Evolutionary conservation across 2,888 invertebrate species (phyloP).

Genomic region (Spatulosminthurus flaviceps): DNA sequence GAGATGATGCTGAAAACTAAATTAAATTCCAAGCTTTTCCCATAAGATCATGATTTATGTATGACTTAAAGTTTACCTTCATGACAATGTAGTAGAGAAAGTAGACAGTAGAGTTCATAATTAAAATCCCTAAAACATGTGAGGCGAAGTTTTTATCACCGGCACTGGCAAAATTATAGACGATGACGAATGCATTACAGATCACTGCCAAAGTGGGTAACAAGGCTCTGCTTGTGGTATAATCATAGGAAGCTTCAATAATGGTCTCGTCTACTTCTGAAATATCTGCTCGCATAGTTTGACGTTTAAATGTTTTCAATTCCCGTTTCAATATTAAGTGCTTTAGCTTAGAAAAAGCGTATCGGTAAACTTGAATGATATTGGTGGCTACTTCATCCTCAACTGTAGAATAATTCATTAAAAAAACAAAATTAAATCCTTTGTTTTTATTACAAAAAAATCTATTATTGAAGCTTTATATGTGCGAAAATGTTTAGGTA

Average conservation of each 20-base stretch:
- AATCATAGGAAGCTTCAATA: not conserved
- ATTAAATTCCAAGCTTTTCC: too few species aligned
- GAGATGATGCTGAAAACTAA: too few species aligned
- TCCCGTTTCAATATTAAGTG: not conserved
- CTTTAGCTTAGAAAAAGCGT: constrained; percentile 10
- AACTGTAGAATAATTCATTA: too few species aligned
- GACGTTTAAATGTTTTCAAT: constrained; percentile 23
- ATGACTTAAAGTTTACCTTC: constrained; percentile 72
- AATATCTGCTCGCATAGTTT: not conserved
- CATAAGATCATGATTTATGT: too few species aligned
- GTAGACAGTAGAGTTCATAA: constrained; percentile 83
- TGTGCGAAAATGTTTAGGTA: too few species aligned
- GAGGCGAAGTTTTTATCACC: constrained; percentile 77
- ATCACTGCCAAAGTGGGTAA: constrained; percentile 39
- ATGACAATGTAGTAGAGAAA: constrained; percentile 81
- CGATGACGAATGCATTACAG: constrained; percentile 16
- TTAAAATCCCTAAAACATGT: constrained; percentile 79
- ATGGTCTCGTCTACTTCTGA: too few species aligned
- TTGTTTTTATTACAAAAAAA: not conserved
- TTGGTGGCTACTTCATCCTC: not conserved
- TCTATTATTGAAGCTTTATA: too few species aligned
- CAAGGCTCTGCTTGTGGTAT: constrained; percentile 34
- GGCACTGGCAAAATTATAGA: constrained; percentile 28
- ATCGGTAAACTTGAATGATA: constrained; percentile 23
- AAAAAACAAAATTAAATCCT: too few species aligned